phyloP scores from a whole-genome alignment of 2,797 vertebrate genomes.

The Brachyrhaphis roseni region DNA sequence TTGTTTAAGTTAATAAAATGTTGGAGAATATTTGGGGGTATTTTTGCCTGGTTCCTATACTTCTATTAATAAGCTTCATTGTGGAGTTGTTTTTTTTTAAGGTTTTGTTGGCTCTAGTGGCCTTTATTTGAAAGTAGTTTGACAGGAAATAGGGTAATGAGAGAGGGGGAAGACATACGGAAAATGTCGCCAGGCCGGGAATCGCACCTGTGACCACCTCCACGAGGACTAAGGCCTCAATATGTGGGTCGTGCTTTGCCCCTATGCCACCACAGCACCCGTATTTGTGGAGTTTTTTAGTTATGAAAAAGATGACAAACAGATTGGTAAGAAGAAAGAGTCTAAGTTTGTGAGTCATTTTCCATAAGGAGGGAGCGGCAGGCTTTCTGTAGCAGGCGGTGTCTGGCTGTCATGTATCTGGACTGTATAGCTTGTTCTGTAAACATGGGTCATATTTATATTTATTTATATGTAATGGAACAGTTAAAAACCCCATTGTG shows the following conservation, averaged over 20 bases:
- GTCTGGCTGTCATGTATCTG: slow-evolving; percentile 40
- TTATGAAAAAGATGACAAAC: slow-evolving; percentile 46
- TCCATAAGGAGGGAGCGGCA: slow-evolving; percentile 61
- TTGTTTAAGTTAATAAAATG: slow-evolving; percentile 1
- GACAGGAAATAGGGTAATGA: no score
- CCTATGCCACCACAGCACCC: no score
- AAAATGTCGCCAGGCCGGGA: no score
- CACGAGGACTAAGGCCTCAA: no score
- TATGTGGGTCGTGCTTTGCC: no score
- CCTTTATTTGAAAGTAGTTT: no score
- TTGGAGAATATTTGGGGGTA: slow-evolving; percentile 45
- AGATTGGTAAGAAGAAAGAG: slow-evolving; percentile 49
- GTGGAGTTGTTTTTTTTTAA: slow-evolving; percentile 31
- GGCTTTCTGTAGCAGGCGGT: slow-evolving; percentile 62
- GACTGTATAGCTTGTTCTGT: slow-evolving; percentile 30
- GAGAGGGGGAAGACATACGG: no score
- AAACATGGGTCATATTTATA: slow-evolving; percentile 26
- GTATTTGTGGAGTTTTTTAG: slow-evolving; percentile 57
- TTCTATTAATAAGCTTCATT: slow-evolving; percentile 51
- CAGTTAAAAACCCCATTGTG: neutral
- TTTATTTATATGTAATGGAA: slow-evolving; percentile 6
- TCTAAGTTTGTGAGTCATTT: slow-evolving; percentile 68
- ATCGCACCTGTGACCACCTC: no score
- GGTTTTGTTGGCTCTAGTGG: no score
- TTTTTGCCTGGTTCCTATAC: slow-evolving; percentile 41